These are phyloP conservation scores for Macropus fuliginosus DNA, from an alignment of 2,797 vertebrate species.

Conservation along the genomic window DNA sequence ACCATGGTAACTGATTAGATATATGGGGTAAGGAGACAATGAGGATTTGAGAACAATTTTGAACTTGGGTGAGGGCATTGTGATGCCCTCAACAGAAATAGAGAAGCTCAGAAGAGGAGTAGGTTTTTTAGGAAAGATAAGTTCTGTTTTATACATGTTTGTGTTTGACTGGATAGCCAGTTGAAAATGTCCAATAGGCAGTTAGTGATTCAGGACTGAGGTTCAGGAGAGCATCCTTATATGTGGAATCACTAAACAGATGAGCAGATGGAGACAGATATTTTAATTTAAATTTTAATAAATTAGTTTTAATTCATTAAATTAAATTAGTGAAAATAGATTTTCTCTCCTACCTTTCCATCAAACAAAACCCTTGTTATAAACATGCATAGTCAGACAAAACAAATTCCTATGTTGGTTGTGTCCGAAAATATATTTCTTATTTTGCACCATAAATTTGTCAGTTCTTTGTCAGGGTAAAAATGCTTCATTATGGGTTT, in stretches of 20 bases:
- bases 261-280: neutral
- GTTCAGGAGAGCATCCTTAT: neutral
- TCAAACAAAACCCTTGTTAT: neutral
- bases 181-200: neutral
- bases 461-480: neutral
- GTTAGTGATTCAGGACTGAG: neutral
- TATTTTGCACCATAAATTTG: neutral
- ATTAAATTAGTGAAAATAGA: neutral
- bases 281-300: neutral
- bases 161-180: neutral
- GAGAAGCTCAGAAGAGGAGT: neutral
- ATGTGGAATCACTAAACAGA: slow-evolving; percentile 5
- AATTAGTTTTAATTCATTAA: neutral
- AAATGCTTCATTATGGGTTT: neutral
- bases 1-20: neutral
- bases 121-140: neutral
- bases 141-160: neutral
- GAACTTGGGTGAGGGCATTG: neutral
- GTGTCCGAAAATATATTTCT: neutral
- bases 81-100: neutral
- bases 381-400: neutral
- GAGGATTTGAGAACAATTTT: neutral
- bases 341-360: neutral
- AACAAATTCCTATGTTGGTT: neutral
- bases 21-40: neutral